Evolutionary conservation across 2,113 vertebrate genomes (phyloP), one percentile per base, ranked within the genome.

Genomic region (Suncus etruscus): DNA sequence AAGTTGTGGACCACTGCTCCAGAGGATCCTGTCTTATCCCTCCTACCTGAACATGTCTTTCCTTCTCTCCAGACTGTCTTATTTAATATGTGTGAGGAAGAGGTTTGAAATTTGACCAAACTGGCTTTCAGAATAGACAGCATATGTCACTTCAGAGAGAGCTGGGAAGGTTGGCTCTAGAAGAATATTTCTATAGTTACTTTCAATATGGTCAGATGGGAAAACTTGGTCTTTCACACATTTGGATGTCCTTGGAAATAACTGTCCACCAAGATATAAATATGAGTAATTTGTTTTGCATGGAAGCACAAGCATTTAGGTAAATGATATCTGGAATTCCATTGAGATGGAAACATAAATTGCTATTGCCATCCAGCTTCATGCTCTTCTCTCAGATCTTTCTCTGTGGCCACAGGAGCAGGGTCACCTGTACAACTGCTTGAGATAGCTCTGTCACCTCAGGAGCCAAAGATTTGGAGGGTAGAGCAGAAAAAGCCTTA

Each of bases 61-160:
- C 58, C 68, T 77, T 8, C 48, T 58, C 29, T 87, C 68, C 58
- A 87, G 58, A 20, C 51, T 9, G 32, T 68, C 10, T 2, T 20
- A 70, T 29, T 91, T 94, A 66, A 11, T 29, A 92, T 94, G 79
- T 89, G 79, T 80, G 84, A 93, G 91, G 92, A n/a, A 89, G 87
- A 89, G 96, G 63, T 74, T 25, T 94, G 87, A 96, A 96, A 72
- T 16, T 77, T 90, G 85, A 90, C 91, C 69, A 93, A 91, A 88
- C 92, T 93, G 73, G 6, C 88, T 95, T 95, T 83, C 86, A 85
- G 84, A 93, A 74, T 76, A 91, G 89, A 93, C 63, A 90, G 92
- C 45, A 86, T 86, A 78, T 95, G 82, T 92, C 86, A 95, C 81
- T 83, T 94, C 58, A 0, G 24, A 87, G 90, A 95, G 89, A 90